Evolutionary conservation across 2,888 invertebrate species (phyloP).

Genomic region (Augiades crinisus): DNA sequence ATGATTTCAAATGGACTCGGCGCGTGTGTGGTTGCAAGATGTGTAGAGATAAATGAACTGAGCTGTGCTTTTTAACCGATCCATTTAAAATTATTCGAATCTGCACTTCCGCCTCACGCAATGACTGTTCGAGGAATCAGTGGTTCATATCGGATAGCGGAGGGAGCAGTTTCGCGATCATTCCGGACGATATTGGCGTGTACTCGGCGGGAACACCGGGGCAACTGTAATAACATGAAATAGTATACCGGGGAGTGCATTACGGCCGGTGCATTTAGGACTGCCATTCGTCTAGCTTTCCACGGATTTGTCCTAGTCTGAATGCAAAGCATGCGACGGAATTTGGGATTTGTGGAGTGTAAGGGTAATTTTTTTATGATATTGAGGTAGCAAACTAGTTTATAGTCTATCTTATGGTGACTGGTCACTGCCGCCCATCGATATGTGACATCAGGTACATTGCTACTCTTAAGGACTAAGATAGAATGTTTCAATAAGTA

Average conservation of each 20-base stretch:
- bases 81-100: constrained; percentile 23
- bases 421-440: no score
- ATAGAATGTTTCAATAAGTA: no score
- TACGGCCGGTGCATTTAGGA: constrained; percentile 38
- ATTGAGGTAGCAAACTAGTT: no score
- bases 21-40: no score
- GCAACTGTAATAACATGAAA: constrained; percentile 64
- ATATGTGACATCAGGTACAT: no score
- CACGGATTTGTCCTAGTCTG: neutral
- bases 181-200: constrained; percentile 50
- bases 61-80: neutral
- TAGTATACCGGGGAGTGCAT: constrained; percentile 52
- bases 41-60: no score
- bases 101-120: constrained; percentile 46
- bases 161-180: constrained; percentile 51
- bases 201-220: constrained; percentile 31
- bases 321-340: no score
- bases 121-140: constrained; percentile 37
- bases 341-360: no score
- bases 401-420: no score
- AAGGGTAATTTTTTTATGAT: no score
- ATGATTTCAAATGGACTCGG: no score
- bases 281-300: neutral
- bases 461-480: no score
- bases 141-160: constrained; percentile 36